Evolutionary conservation across 1,140 invertebrate species (phyloP).

Genomic region (Drosophila pandora): DNA sequence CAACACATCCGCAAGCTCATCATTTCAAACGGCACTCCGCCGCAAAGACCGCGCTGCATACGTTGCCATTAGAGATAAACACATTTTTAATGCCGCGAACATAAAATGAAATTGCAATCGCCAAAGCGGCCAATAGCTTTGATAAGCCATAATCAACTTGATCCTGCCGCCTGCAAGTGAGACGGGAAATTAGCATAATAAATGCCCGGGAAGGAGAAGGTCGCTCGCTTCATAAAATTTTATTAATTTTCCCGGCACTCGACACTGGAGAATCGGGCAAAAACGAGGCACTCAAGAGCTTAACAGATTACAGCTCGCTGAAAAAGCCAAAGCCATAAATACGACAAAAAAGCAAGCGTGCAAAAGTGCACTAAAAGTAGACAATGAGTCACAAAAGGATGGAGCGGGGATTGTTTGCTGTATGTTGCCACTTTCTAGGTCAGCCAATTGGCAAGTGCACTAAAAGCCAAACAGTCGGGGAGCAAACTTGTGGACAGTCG

Average conservation of each 20-base stretch:
- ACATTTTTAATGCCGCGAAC: conserved; percentile 63
- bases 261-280: background rate
- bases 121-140: conserved; percentile 58
- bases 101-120: conserved; percentile 74
- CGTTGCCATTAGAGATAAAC: conserved; percentile 76
- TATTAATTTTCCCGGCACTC: conserved; percentile 60
- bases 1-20: conserved; percentile 23
- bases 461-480: conserved; percentile 69
- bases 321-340: conserved; percentile 65
- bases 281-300: conserved; percentile 64
- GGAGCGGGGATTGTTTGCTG: conserved; percentile 4
- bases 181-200: conserved; percentile 69
- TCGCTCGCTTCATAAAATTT: conserved; percentile 66
- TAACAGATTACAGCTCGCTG: conserved; percentile 67
- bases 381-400: conserved; percentile 32
- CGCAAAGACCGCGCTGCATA: conserved; percentile 16
- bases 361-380: conserved; percentile 59
- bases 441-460: conserved; percentile 74
- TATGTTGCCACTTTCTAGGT: conserved; percentile 60
- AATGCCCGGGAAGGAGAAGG: conserved; percentile 28
- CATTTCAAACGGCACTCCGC: conserved; percentile 35
- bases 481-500: conserved; percentile 38
- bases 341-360: conserved; percentile 29
- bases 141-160: conserved; percentile 64
- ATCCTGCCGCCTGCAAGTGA: conserved; percentile 24